phyloP scores from a whole-genome alignment of 1,140 invertebrate species.

The Nymphalis io region DNA sequence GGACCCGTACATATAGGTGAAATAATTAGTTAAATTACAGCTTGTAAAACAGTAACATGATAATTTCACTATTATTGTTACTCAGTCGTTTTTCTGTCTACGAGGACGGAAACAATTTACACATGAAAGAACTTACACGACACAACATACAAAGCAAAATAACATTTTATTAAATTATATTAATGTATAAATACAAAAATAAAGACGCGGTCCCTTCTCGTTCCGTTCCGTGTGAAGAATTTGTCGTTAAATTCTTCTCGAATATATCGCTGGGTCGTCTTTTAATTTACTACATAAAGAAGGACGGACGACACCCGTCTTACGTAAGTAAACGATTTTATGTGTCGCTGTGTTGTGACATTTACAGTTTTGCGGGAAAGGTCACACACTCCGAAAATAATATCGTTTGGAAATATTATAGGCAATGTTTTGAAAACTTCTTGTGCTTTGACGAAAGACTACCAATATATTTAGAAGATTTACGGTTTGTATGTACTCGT shows the following conservation, averaged over 20 bases:
- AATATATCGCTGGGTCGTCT: conserved; percentile 4
- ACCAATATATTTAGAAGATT: not conserved
- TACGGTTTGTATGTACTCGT: too few relatives aligned
- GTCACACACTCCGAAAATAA: conserved; percentile 25
- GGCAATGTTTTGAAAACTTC: conserved; percentile 9
- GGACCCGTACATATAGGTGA: too few relatives aligned
- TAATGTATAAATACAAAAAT: not conserved
- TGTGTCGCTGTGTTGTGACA: conserved; percentile 27
- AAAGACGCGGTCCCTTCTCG: not conserved
- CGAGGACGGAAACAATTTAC: too few relatives aligned
- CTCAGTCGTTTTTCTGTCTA: too few relatives aligned
- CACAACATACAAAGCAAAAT: too few relatives aligned
- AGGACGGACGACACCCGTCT: conserved; percentile 24
- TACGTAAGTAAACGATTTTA: conserved; percentile 32
- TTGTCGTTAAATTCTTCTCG: conserved; percentile 1
- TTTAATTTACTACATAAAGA: conserved; percentile 15
- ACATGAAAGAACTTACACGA: too few relatives aligned
- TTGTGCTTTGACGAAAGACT: not conserved
- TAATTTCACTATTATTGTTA: too few relatives aligned
- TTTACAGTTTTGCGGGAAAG: conserved; percentile 28
- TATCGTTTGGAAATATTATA: conserved; percentile 27
- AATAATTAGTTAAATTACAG: too few relatives aligned
- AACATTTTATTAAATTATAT: too few relatives aligned
- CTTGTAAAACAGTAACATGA: too few relatives aligned
- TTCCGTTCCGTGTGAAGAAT: not conserved